These are phyloP conservation scores for Australoheros scitulus DNA, from an alignment of 2,113 vertebrate genomes.

Conservation along the genomic window DNA sequence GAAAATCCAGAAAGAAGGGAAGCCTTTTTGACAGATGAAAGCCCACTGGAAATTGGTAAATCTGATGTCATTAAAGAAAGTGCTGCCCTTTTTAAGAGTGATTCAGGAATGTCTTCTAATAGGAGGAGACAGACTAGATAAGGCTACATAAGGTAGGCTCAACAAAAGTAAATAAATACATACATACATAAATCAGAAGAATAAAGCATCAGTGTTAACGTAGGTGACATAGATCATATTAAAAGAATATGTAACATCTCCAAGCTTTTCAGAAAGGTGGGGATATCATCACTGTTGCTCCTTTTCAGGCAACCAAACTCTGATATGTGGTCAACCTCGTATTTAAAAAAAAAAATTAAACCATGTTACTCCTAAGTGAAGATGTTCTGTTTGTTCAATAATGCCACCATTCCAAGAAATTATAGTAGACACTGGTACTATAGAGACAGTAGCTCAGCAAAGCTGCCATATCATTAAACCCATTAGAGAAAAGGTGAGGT, in stretches of 20 bases:
- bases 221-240: too few species aligned
- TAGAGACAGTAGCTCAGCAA: background rate
- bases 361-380: too few species aligned
- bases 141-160: background rate
- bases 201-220: background rate
- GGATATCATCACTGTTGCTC: background rate
- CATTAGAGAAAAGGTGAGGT: background rate
- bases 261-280: background rate
- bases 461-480: background rate
- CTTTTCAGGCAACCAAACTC: background rate
- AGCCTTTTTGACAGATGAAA: constrained; percentile 49
- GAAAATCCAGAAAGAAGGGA: background rate
- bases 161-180: background rate
- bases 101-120: background rate
- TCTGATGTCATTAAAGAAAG: background rate
- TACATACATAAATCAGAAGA: background rate
- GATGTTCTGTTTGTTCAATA: background rate
- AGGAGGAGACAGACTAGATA: background rate
- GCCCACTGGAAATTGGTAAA: constrained; percentile 26
- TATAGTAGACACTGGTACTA: background rate
- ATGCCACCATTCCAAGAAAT: background rate
- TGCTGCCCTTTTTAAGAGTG: background rate
- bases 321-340: too few species aligned
- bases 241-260: background rate
- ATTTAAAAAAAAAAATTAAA: background rate